Conservation (phyloP, 2,888 invertebrate species). For the Limnephilus lunatus region DNA sequence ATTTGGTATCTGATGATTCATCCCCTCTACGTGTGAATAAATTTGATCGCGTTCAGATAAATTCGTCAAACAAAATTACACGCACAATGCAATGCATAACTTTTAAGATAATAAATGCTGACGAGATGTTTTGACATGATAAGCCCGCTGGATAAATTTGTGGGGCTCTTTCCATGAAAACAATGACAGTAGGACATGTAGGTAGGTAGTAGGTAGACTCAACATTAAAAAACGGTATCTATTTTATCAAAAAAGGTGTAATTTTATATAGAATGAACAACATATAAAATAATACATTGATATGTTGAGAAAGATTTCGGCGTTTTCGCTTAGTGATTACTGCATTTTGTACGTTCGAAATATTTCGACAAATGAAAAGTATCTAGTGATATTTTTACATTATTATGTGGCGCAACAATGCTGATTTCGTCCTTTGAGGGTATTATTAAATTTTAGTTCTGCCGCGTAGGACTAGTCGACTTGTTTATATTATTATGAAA, state of each 20-base stretch:
- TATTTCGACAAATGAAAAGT: neutral
- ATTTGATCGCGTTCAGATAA: neutral
- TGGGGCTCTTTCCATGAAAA: neutral
- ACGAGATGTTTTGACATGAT: neutral
- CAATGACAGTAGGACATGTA: neutral
- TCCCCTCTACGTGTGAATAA: neutral
- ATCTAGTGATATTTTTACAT: too few relatives aligned
- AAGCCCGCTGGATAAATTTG: neutral
- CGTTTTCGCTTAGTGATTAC: neutral
- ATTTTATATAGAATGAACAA: neutral
- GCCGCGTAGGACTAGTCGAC: neutral
- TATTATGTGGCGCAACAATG: neutral
- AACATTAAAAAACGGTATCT: too few relatives aligned
- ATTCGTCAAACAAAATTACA: neutral
- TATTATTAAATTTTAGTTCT: neutral
- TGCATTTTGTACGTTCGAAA: neutral
- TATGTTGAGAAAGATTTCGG: neutral
- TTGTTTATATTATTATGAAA: neutral
- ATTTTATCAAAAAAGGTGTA: neutral
- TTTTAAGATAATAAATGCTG: neutral
- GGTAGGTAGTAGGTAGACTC: too few relatives aligned
- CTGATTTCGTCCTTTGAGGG: neutral
- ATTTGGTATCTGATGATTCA: neutral
- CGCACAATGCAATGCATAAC: neutral
- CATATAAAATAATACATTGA: neutral